A percentile compares a stretch with the other conserved stretches of the same genome.
phyloP scores from a whole-genome alignment of 1,140 invertebrate species.

The Colletes gigas region DNA sequence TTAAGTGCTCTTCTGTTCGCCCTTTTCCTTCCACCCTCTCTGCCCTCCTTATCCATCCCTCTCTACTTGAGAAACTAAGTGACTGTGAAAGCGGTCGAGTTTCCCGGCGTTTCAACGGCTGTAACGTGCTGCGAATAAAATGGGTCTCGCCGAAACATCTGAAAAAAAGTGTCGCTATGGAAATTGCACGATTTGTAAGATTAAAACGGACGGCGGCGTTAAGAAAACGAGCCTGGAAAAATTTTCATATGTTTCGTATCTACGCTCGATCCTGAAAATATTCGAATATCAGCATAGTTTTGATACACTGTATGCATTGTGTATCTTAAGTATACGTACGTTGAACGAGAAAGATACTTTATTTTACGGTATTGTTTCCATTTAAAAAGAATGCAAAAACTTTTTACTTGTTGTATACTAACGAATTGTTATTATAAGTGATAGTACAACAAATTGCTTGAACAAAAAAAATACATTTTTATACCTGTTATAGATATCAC shows the following conservation, averaged over 20 bases:
- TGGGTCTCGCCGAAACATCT: constrained; percentile 26
- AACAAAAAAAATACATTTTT: too few species aligned
- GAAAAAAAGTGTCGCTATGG: not conserved
- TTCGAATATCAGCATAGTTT: too few species aligned
- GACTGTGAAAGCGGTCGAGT: constrained; percentile 66
- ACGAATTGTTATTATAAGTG: too few species aligned
- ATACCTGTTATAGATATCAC: too few species aligned
- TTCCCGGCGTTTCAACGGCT: constrained; percentile 38
- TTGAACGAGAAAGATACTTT: too few species aligned
- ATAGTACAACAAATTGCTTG: too few species aligned
- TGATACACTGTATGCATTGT: too few species aligned
- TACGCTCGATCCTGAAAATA: too few species aligned
- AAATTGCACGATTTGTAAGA: not conserved
- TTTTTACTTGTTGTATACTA: too few species aligned
- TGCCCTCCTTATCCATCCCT: constrained; percentile 30
- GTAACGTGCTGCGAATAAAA: constrained; percentile 30
- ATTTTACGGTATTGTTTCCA: too few species aligned
- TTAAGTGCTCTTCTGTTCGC: constrained; percentile 63
- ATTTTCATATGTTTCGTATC: not conserved
- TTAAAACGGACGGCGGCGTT: not conserved
- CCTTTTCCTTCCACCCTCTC: constrained; percentile 41
- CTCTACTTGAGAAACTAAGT: constrained; percentile 56
- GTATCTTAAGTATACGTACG: too few species aligned
- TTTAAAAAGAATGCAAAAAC: too few species aligned
- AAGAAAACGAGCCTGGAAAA: not conserved